These are phyloP conservation scores for Blennius ocellaris DNA, from an alignment of 2,113 vertebrate genomes.

Conservation along the genomic window DNA sequence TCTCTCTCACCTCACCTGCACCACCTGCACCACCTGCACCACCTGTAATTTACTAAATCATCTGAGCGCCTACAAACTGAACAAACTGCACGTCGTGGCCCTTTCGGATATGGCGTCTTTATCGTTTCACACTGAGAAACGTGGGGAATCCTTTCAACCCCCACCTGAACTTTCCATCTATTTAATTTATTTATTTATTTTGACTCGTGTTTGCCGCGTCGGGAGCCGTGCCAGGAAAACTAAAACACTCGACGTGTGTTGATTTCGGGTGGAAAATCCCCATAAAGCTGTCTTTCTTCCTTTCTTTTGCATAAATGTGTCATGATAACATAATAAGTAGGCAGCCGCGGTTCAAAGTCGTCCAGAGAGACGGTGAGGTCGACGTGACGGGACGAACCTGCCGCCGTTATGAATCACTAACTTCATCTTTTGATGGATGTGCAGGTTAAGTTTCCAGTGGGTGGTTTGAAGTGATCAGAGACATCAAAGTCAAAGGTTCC, in stretches of 20 bases:
- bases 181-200: too few species aligned
- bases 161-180: slow-evolving; percentile 37
- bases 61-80: slow-evolving; percentile 16
- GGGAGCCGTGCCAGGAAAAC: slow-evolving; percentile 65
- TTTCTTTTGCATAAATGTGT: slow-evolving; percentile 48
- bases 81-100: slow-evolving; percentile 8
- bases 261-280: slow-evolving; percentile 59
- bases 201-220: too few species aligned
- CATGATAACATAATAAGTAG: slow-evolving; percentile 67
- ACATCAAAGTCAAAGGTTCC: neutral
- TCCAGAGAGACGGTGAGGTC: slow-evolving; percentile 2
- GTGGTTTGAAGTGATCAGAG: slow-evolving; percentile 8
- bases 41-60: slow-evolving; percentile 44
- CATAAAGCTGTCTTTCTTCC: slow-evolving; percentile 55
- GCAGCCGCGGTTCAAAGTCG: slow-evolving; percentile 46
- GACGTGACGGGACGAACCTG: slow-evolving; percentile 22
- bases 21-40: slow-evolving; percentile 30
- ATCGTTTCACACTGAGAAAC: slow-evolving; percentile 25
- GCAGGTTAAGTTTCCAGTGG: slow-evolving; percentile 17
- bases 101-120: slow-evolving; percentile 18
- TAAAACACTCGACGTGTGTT: slow-evolving; percentile 49
- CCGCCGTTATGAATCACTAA: slow-evolving; percentile 35
- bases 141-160: slow-evolving; percentile 24
- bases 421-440: slow-evolving; percentile 6
- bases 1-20: too few species aligned